A percentile compares a stretch with the other conserved stretches of the same genome.
phyloP scores from a whole-genome alignment of 2,888 invertebrate genomes.

The Ornithoptera priamus region DNA sequence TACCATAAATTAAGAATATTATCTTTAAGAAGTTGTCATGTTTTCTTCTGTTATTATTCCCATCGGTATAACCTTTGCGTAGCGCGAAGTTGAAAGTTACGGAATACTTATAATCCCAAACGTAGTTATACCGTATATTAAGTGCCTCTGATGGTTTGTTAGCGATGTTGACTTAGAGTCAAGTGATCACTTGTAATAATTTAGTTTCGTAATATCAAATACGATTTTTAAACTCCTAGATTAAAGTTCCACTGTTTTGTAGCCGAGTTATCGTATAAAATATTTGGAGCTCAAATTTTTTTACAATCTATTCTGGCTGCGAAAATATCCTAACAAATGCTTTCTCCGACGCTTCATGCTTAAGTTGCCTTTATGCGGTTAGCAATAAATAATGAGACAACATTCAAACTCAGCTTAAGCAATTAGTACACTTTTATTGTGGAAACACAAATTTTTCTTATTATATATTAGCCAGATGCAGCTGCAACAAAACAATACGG shows the following conservation, averaged over 20 bases:
- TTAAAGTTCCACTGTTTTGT: too few relatives aligned
- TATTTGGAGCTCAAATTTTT: not conserved
- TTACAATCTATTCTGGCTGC: not conserved
- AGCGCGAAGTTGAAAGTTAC: slow-evolving; percentile 22
- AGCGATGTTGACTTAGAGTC: not conserved
- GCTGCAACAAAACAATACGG: too few relatives aligned
- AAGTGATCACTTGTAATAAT: too few relatives aligned
- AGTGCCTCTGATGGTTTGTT: slow-evolving; percentile 5
- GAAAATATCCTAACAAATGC: slow-evolving; percentile 3
- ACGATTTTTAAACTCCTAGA: too few relatives aligned
- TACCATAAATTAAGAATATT: slow-evolving; percentile 9
- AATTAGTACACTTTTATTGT: slow-evolving; percentile 3
- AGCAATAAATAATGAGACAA: not conserved
- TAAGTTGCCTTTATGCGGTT: not conserved
- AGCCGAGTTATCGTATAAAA: not conserved
- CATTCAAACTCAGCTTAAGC: not conserved
- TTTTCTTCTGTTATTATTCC: slow-evolving; percentile 23
- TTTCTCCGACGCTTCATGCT: slow-evolving; percentile 3
- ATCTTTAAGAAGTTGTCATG: slow-evolving; percentile 22
- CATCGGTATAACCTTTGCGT: slow-evolving; percentile 8
- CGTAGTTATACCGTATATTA: slow-evolving; percentile 5
- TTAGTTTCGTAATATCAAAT: too few relatives aligned
- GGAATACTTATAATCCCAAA: slow-evolving; percentile 16
- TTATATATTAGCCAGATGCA: too few relatives aligned
- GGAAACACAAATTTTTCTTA: too few relatives aligned